Evolutionary conservation across 2,888 invertebrate genomes (phyloP).

Genomic region (Nasonia oneida): DNA sequence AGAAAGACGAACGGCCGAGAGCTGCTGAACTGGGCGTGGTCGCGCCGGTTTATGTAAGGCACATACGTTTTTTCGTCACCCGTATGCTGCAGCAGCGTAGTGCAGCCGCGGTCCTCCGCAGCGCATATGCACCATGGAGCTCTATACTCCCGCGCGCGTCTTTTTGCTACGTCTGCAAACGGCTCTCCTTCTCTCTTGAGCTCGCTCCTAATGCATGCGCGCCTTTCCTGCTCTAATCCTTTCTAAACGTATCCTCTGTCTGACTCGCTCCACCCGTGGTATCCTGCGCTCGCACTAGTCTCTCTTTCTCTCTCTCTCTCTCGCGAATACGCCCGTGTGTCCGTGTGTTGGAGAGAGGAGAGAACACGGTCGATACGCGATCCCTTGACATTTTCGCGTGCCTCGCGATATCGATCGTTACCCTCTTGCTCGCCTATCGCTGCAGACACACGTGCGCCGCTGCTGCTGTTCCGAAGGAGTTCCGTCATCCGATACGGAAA

Average conservation of each 20-base stretch:
- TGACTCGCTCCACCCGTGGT: neutral
- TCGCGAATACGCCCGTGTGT: neutral
- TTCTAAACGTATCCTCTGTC: conserved; percentile 57
- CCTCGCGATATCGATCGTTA: conserved; percentile 60
- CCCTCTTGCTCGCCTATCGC: conserved; percentile 48
- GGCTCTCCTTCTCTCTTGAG: neutral
- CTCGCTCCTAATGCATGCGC: conserved; percentile 48
- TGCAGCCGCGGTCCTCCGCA: conserved; percentile 52
- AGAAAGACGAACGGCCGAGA: conserved; percentile 43
- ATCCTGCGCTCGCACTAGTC: neutral
- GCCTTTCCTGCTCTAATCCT: conserved; percentile 48
- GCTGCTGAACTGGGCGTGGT: conserved; percentile 74
- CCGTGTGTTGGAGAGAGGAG: neutral
- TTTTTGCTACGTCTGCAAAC: conserved; percentile 20
- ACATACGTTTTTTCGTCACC: conserved; percentile 75
- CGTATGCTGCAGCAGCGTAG: conserved; percentile 22
- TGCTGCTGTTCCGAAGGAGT: conserved; percentile 19
- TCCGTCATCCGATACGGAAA: conserved; percentile 62
- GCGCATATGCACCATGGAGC: neutral
- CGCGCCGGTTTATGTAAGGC: conserved; percentile 76
- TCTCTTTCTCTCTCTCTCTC: conserved; percentile 13
- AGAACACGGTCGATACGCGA: conserved; percentile 60
- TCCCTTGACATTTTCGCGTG: conserved; percentile 62
- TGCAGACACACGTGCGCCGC: neutral
- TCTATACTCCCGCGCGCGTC: conserved; percentile 32